Base-by-base conservation (phyloP, 2,888 invertebrate genomes). In the Eupelmus urozonus region DNA sequence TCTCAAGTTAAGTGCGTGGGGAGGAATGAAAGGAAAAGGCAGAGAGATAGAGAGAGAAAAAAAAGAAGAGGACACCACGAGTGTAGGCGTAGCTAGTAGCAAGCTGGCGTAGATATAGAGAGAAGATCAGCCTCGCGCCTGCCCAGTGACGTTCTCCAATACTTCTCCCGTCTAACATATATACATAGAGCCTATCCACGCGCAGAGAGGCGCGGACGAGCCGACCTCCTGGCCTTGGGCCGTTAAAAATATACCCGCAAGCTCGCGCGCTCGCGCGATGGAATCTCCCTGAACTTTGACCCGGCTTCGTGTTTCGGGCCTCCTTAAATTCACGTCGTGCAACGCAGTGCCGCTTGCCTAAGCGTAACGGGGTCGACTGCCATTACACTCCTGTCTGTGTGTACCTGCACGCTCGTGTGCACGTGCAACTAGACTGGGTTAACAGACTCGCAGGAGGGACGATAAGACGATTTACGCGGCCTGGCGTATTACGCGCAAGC, bases 261-360 rank as follows among this genome's bases (percentile, higher is more conserved):
- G 45, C 45, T 13, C 9, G 13, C 13, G 3, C 34, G 45, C 13
- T 2, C 57, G 11, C 45, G 45, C 62, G 53, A 75, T 60, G 55
- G 80, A 81, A 82, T 78, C 81, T 82, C 76, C 81, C 82, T 82
- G 83, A 85, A 82, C 85, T 82, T 81, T 84, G 84, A 84, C 84
- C 85, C 81, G 82, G 85, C 83, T 85, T 85, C 16, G 45, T 16
- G 45, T 45, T 84, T 82, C 27, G 45, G 53, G 18, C 51, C 62
- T 65, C 63, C 57, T 70, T 69, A 57, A 67, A 69, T 62, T 45
- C 34, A 34, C 34, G 34, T 34, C 34, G n/a, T n/a, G n/a, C n/a
- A 34, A 34, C 45, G 9, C 9, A 16, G 2, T 13, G 45, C 2
- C 13, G 2, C 45, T 45, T 45, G 45, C 45, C 7, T 16, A 2